Percentiles rank a stretch among this genome's conserved stretches.
Evolutionary conservation across 2,797 vertebrate species (phyloP).

Genomic region (Microchirus variegatus): DNA sequence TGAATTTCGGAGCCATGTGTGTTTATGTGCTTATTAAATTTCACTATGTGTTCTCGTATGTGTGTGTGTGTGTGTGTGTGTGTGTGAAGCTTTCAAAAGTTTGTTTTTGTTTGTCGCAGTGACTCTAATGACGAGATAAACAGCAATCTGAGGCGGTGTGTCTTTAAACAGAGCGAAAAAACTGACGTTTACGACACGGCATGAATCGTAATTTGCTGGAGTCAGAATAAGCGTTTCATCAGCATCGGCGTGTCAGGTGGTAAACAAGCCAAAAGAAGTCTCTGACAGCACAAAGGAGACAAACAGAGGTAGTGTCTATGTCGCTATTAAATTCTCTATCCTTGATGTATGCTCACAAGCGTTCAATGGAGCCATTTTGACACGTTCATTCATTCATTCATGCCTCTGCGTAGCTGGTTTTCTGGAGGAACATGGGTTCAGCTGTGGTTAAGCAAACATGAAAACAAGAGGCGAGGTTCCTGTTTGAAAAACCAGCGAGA

Average conservation of each 20-base stretch:
- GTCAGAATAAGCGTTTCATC: slow-evolving; percentile 10
- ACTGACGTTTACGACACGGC: not conserved
- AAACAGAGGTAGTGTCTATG: slow-evolving; percentile 16
- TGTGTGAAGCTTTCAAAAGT: slow-evolving; percentile 17
- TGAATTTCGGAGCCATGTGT: not conserved
- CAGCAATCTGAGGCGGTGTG: slow-evolving; percentile 18
- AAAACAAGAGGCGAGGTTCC: not conserved
- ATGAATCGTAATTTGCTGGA: slow-evolving; percentile 24
- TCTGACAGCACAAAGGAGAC: slow-evolving; percentile 16
- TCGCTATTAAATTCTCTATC: slow-evolving; percentile 20
- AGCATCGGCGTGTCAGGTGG: slow-evolving; percentile 11
- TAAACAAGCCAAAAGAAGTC: slow-evolving; percentile 34
- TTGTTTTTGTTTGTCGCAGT: slow-evolving; percentile 11
- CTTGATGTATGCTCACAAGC: slow-evolving; percentile 2
- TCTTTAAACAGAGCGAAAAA: not conserved
- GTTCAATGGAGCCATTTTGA: slow-evolving; percentile 32
- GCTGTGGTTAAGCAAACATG: not conserved
- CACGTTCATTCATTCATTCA: slow-evolving; percentile 1
- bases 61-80: not conserved
- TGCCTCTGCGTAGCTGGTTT: not conserved
- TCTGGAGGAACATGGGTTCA: slow-evolving; percentile 8
- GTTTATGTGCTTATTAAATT: slow-evolving; percentile 4
- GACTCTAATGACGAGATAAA: slow-evolving; percentile 41
- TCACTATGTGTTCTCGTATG: not conserved
- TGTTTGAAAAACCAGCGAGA: no score